phyloP scores from a whole-genome alignment of 2,888 invertebrate genomes.

The Microplitis deprimator region DNA sequence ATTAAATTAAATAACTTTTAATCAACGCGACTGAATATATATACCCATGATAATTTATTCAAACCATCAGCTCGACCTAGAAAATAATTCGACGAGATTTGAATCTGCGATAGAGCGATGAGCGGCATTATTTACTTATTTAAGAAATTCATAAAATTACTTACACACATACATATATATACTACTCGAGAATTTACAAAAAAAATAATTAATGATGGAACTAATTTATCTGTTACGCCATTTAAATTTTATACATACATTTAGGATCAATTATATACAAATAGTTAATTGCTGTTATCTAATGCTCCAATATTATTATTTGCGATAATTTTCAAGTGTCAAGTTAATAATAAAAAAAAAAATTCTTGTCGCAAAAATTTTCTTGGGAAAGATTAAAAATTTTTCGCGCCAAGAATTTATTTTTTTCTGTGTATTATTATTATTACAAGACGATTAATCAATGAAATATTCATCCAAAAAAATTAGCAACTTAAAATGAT shows the following conservation, averaged over 20 bases:
- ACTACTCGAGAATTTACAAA: neutral
- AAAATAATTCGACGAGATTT: constrained; percentile 1
- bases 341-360: no score
- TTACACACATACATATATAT: neutral
- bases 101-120: neutral
- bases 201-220: neutral
- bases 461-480: neutral
- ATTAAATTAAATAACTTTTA: neutral
- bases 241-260: no score
- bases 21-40: neutral
- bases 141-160: neutral
- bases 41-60: neutral
- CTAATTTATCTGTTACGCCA: neutral
- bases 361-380: no score
- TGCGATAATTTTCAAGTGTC: no score
- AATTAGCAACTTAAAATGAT: neutral
- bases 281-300: no score
- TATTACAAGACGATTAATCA: no score
- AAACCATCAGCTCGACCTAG: neutral
- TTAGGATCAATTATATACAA: no score
- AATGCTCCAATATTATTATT: no score
- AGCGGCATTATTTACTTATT: neutral
- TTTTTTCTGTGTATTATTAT: no score
- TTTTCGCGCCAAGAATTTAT: no score
- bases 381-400: no score